Base-by-base conservation (phyloP, 1,140 invertebrate genomes). In the Oedothorax gibbosus region DNA sequence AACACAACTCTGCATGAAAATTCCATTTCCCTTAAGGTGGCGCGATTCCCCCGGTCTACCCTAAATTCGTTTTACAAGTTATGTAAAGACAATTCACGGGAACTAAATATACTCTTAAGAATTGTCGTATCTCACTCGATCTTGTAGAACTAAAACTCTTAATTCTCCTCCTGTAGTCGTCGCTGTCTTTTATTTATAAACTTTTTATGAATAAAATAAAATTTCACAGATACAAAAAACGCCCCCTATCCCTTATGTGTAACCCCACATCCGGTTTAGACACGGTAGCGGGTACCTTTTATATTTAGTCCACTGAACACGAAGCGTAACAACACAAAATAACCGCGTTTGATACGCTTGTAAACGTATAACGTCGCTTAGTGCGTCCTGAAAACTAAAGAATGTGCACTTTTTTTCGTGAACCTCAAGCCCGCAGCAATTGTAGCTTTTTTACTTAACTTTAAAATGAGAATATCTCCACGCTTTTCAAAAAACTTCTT, bases 301-400 rank as follows among this genome's bases (percentile, higher is more conserved):
- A 71, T 18, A 71, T 71, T 71, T 71, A 71, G 69, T 71, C 20
- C 69, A 53, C 35, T 18, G 15, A 53, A 21, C 51, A 11, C 15
- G 51, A 53, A 53, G 69, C 69, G 50, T 71, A 51, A 71, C 69
- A 71, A 53, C 49, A 71, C 15, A 71, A 50, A 20, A 18, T 71
- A 71, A 71, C 51, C 51, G 69, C 54, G 69, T 71, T 71, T 53
- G 69, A 71, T 71, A 71, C 54, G 69, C 50, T 71, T 71, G 69
- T 35, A 71, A 71, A 71, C 54, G 54, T 71, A 71, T 71, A 71
- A 49, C 51, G 50, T 53, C 18, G 69, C 35, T 71, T 53, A 71
- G 69, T 10, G 20, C 21, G 51, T 71, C 35, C n/a, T 53, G 54
- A 71, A 71, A 71, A 53, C 18, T 10, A n/a, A 20, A 51, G 69